Conservation (phyloP, 2,797 vertebrate genomes). For the Halcyon badia region DNA sequence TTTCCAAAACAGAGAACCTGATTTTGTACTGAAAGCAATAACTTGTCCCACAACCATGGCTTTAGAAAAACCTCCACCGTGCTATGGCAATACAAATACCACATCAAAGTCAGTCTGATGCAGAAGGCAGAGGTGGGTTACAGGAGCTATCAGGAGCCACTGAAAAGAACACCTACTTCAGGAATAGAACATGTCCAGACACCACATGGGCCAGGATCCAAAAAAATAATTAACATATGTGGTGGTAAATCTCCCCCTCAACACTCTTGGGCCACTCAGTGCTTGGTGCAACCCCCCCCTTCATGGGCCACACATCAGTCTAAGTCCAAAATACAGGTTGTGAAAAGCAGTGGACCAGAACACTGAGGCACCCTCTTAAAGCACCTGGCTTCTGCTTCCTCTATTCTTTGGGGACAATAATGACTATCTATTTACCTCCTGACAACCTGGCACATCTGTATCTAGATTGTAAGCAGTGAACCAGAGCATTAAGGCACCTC, state of each 20-base stretch:
- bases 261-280: background rate
- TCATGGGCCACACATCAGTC: background rate
- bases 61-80: background rate
- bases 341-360: no score
- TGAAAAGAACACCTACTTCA: no score
- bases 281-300: background rate
- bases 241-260: background rate
- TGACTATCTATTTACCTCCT: background rate
- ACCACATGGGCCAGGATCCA: background rate
- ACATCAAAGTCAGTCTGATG: background rate
- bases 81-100: background rate
- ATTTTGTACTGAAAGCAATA: background rate
- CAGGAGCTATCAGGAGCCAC: background rate
- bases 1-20: background rate
- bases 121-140: background rate
- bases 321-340: background rate
- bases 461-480: background rate
- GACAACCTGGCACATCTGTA: background rate
- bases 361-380: no score
- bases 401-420: background rate
- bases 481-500: background rate
- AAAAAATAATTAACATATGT: background rate
- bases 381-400: no score
- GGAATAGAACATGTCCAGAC: no score
- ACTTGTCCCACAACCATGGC: background rate